Evolutionary conservation across 2,888 invertebrate genomes (phyloP).

Genomic region (Sabatieria punctata): DNA sequence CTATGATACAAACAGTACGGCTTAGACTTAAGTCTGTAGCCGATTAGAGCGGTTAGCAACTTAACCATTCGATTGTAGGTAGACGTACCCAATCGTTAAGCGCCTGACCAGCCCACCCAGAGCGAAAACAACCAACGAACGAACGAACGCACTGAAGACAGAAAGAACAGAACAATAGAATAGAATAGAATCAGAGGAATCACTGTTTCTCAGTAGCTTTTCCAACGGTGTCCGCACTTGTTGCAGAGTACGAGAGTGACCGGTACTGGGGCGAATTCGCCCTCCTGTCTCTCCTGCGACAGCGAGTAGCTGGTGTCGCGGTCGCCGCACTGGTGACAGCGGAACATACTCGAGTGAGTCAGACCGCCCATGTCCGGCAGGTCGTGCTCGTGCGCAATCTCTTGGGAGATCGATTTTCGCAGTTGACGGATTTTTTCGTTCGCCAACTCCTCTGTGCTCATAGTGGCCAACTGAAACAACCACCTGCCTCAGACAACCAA

Average conservation of each 20-base stretch:
- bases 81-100: too few relatives aligned
- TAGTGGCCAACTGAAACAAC: slow-evolving; percentile 4
- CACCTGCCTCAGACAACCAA: neutral
- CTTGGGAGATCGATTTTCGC: slow-evolving; percentile 5
- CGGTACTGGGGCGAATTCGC: slow-evolving; percentile 7
- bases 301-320: slow-evolving; percentile 6
- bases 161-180: too few relatives aligned
- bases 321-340: slow-evolving; percentile 1
- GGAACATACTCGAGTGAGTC: neutral
- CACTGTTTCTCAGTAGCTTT: neutral
- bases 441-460: slow-evolving; percentile 9
- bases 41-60: too few relatives aligned
- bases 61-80: too few relatives aligned
- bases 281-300: slow-evolving; percentile 5
- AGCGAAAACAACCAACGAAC: too few relatives aligned
- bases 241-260: slow-evolving; percentile 8
- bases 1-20: too few relatives aligned
- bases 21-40: too few relatives aligned
- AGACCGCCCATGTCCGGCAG: neutral
- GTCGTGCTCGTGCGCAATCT: neutral
- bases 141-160: too few relatives aligned
- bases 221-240: slow-evolving; percentile 10
- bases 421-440: neutral
- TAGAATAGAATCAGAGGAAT: too few relatives aligned
- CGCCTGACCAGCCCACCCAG: too few relatives aligned